Conservation (phyloP, 2,113 vertebrate genomes). For the Phasianus colchicus region DNA sequence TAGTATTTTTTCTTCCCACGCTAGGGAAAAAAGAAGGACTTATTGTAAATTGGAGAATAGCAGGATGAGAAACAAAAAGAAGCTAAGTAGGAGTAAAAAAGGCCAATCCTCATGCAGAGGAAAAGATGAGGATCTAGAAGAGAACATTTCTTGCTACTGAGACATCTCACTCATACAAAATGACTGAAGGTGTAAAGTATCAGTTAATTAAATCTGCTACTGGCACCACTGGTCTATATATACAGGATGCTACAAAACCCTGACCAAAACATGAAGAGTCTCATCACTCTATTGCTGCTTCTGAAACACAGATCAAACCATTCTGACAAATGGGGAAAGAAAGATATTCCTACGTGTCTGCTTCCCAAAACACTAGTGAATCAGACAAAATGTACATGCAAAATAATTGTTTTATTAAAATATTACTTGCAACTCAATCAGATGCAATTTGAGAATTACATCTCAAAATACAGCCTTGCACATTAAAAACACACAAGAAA, state of each 20-base stretch:
- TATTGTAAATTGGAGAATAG: background rate
- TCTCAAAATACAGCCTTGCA: background rate
- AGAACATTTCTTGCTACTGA: background rate
- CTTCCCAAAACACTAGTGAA: background rate
- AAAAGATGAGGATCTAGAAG: background rate
- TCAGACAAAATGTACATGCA: accelerated
- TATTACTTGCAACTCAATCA: background rate
- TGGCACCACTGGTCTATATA: background rate
- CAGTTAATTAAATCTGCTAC: background rate
- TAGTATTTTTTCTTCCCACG: background rate
- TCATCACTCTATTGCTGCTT: background rate
- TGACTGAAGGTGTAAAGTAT: background rate
- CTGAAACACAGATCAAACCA: background rate
- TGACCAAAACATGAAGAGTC: background rate
- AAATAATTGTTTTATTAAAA: background rate
- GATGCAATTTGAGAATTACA: background rate
- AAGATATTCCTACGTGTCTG: background rate
- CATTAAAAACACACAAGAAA: background rate
- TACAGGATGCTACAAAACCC: background rate
- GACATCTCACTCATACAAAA: background rate
- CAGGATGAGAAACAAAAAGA: background rate
- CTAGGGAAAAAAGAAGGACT: background rate
- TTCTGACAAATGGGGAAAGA: background rate
- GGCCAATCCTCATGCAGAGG: background rate
- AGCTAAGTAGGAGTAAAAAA: background rate